Evolutionary conservation across 2,797 vertebrate species (phyloP).

Genomic region (Phoebastria nigripes): DNA sequence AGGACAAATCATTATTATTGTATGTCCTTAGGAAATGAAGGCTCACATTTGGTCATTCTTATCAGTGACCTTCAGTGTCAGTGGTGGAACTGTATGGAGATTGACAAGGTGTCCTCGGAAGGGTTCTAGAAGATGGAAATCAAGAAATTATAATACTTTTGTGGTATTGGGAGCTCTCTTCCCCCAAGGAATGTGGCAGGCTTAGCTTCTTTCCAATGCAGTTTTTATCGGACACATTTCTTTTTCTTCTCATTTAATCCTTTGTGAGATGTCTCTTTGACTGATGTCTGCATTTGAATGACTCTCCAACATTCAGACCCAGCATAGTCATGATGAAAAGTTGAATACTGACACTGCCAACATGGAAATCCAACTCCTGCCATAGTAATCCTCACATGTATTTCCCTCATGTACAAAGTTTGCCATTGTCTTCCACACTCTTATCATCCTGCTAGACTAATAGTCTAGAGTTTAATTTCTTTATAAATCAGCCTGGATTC

Average conservation of each 20-base stretch:
- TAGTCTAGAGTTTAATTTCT: background rate
- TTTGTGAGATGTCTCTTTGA: background rate
- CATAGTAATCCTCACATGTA: background rate
- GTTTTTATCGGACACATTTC: background rate
- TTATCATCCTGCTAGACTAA: background rate
- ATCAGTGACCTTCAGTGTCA: background rate
- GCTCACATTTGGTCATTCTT: background rate
- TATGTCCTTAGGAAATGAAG: background rate
- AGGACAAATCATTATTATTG: background rate
- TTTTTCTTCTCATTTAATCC: background rate
- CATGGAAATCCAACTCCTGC: background rate
- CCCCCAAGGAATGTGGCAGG: rapidly evolving
- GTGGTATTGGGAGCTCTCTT: background rate
- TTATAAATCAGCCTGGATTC: background rate
- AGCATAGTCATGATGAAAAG: background rate
- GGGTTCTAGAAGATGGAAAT: background rate
- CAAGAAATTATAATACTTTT: background rate
- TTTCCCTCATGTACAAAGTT: background rate
- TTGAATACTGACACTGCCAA: background rate
- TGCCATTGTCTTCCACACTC: background rate
- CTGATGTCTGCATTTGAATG: rapidly evolving
- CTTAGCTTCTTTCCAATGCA: background rate
- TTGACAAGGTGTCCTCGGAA: background rate
- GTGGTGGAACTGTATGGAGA: background rate
- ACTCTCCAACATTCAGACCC: background rate